Percentiles rank a stretch among this genome's conserved stretches.
Evolutionary conservation across 1,140 invertebrate species (phyloP).

Genomic region (Ostrea edulis): DNA sequence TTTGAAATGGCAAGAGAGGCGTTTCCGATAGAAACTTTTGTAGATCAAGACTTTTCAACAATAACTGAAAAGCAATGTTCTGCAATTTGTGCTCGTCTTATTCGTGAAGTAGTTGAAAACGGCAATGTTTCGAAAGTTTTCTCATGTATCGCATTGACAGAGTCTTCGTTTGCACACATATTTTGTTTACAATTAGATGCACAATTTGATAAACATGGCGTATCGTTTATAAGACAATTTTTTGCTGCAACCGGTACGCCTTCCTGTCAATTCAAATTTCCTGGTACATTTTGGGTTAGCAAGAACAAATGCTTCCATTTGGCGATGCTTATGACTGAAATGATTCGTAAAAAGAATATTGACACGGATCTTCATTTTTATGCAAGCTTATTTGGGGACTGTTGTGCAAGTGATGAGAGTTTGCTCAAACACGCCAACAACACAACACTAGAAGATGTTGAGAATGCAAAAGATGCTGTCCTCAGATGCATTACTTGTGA

Average conservation of each 20-base stretch:
- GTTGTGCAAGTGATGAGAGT: not conserved
- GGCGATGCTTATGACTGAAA: not conserved
- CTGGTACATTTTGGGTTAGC: not conserved
- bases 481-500: too few relatives aligned
- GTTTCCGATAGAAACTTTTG: not conserved
- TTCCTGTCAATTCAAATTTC: not conserved
- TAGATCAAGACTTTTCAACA: not conserved
- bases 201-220: not conserved
- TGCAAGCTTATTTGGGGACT: not conserved
- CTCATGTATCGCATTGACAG: not conserved
- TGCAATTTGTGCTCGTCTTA: not conserved
- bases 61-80: not conserved
- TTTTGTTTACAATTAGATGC: not conserved
- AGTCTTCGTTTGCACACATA: not conserved
- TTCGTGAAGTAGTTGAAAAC: not conserved
- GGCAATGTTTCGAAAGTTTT: not conserved
- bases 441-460: not conserved
- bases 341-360: not conserved
- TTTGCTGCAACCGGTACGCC: not conserved
- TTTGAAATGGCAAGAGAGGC: not conserved
- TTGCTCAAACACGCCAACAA: not conserved
- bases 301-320: not conserved
- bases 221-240: not conserved
- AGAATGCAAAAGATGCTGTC: not conserved
- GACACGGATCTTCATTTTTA: not conserved